phyloP scores from a whole-genome alignment of 2,888 invertebrate species.

The Hirtodrosophila duncani region DNA sequence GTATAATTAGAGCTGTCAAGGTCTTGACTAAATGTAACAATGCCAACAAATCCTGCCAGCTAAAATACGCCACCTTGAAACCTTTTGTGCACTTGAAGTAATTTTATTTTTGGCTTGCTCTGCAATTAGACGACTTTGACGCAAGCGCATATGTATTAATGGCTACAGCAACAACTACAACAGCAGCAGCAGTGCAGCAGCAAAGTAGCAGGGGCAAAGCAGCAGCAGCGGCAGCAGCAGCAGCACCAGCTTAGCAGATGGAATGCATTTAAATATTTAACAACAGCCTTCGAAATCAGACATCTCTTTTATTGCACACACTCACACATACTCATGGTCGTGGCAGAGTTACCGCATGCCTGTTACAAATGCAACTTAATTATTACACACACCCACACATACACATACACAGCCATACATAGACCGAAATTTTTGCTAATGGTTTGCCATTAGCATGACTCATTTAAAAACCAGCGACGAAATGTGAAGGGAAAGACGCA shows the following conservation, averaged over 20 bases:
- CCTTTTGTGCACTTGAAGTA: slow-evolving; percentile 32
- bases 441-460: slow-evolving; percentile 71
- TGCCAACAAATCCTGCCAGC: too few relatives aligned
- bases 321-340: slow-evolving; percentile 13
- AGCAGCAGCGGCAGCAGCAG: too few relatives aligned
- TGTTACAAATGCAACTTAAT: slow-evolving; percentile 59
- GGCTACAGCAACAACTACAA: slow-evolving; percentile 13
- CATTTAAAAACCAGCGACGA: slow-evolving; percentile 49
- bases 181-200: slow-evolving; percentile 13
- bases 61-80: slow-evolving; percentile 37
- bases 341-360: slow-evolving; percentile 27
- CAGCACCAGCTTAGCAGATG: slow-evolving; percentile 31
- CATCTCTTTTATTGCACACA: slow-evolving; percentile 54
- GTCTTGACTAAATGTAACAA: too few relatives aligned
- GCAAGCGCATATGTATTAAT: slow-evolving; percentile 46
- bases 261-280: slow-evolving; percentile 66
- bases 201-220: slow-evolving; percentile 43
- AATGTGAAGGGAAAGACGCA: slow-evolving; percentile 27
- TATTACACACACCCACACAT: slow-evolving; percentile 38
- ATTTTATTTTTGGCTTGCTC: slow-evolving; percentile 43
- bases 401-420: slow-evolving; percentile 6
- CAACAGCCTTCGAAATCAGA: slow-evolving; percentile 67
- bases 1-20: slow-evolving; percentile 21
- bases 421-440: slow-evolving; percentile 62
- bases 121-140: slow-evolving; percentile 62